phyloP scores from a whole-genome alignment of 2,888 invertebrate species.

The Clostera curtula region DNA sequence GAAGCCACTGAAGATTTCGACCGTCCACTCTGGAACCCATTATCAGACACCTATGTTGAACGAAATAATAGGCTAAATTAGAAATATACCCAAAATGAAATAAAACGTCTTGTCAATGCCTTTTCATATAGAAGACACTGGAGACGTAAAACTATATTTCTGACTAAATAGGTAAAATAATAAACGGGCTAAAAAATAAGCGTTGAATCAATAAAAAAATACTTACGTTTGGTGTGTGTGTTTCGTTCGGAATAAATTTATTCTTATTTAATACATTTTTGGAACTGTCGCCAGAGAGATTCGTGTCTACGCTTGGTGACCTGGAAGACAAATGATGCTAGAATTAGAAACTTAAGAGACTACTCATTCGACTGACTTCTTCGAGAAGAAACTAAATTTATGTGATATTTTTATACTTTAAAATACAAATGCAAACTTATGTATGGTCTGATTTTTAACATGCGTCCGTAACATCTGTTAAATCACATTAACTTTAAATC shows the following conservation, averaged over 20 bases:
- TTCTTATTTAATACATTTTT: slow-evolving; percentile 74
- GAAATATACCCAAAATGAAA: background rate
- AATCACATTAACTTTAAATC: too few species aligned
- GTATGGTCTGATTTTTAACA: slow-evolving; percentile 6
- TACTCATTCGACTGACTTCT: too few species aligned
- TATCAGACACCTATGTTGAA: slow-evolving; percentile 9
- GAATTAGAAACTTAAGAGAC: too few species aligned
- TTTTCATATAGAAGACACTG: too few species aligned
- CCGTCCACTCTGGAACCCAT: slow-evolving; percentile 73
- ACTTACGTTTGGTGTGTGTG: slow-evolving; percentile 79
- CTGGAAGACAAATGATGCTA: slow-evolving; percentile 41
- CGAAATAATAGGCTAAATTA: background rate
- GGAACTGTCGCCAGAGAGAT: slow-evolving; percentile 73
- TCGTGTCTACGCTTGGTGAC: slow-evolving; percentile 81
- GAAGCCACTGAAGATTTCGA: slow-evolving; percentile 74
- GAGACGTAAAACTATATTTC: background rate
- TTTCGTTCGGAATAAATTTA: slow-evolving; percentile 73
- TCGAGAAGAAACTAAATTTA: too few species aligned
- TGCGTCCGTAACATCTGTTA: too few species aligned
- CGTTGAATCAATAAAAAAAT: background rate
- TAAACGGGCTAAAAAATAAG: background rate
- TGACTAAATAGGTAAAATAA: background rate
- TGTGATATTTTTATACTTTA: too few species aligned
- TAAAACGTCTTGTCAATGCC: slow-evolving; percentile 4
- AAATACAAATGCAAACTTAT: too few species aligned